Evolutionary conservation across 2,888 invertebrate genomes (phyloP), one percentile per base, ranked within the genome.

Genomic region (Eustalomyia histrio): DNA sequence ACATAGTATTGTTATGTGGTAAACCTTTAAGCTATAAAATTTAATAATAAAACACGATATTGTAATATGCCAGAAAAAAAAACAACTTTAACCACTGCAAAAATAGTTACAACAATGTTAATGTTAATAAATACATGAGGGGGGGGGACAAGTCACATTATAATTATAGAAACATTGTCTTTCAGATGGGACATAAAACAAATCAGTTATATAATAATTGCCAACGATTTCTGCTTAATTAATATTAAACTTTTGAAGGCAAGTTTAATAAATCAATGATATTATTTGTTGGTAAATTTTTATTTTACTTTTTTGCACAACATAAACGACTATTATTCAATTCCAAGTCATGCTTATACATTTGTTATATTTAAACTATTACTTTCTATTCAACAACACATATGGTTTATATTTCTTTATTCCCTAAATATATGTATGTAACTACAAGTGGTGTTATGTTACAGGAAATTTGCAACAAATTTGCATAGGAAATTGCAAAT

Each of bases 401-500:
- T 16, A 39, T 35, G 14, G 24, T 60, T 60, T 60, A 1, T 18
- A 43, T 60, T 60, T 39, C 14, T 33, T 14, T 21, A 21, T 14
- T 39, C 1, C 35, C 12, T 43, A 61, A 39, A 2, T n/a, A 3
- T 29, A 1, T 12, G 57, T 60, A 4, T 52, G 58, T 17, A 6
- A 29, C 10, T 53, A 55, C 29, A 47, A 47, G 16, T 29, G 52
- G 14, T 47, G n/a, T 72, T 57, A 33, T 83, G 83, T 76, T 73
- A 79, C 73, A 72, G 80, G 73, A 82, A 82, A 83, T 79, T 76
- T 83, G 79, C 79, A 85, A 84, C 85, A 87, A 89, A 88, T 88
- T 88, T 87, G 86, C 88, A 88, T 89, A 87, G 87, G 86, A 87
- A 88, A 88, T 88, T 87, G 87, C 85, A 87, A 87, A 88, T 89